Conservation (phyloP, 2,888 invertebrate genomes). For the Idaea biselata region DNA sequence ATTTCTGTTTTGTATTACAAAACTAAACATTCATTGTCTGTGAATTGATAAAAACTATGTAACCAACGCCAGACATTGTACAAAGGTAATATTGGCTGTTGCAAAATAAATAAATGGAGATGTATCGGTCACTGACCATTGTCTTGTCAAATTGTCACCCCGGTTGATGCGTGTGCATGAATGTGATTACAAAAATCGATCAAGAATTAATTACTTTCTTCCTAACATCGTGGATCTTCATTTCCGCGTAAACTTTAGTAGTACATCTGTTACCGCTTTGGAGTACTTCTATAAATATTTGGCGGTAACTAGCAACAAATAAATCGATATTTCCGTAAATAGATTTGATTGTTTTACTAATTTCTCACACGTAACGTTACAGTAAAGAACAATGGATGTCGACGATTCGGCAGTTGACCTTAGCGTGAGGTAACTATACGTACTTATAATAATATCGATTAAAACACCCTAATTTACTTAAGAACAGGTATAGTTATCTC, state of each 20-base stretch:
- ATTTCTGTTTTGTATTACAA: conserved; percentile 21
- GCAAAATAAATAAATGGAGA: conserved; percentile 14
- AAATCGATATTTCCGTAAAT: conserved; percentile 20
- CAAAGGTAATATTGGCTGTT: conserved; percentile 18
- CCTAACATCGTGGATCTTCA: neutral
- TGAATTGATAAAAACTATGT: conserved; percentile 13
- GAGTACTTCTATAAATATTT: neutral
- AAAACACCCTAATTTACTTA: conserved; percentile 23
- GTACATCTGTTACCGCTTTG: neutral
- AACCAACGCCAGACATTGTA: conserved; percentile 31
- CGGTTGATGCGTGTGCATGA: conserved; percentile 53
- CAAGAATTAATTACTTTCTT: conserved; percentile 3
- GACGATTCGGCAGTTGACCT: conserved; percentile 94
- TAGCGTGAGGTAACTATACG: conserved; percentile 85
- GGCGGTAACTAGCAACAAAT: conserved; percentile 4
- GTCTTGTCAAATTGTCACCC: conserved; percentile 45
- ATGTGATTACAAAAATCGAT: conserved; percentile 32
- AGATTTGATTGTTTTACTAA: conserved; percentile 42
- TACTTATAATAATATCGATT: conserved; percentile 18
- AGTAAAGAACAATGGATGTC: conserved; percentile 87
- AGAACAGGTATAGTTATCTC: conserved; percentile 11
- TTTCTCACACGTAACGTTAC: conserved; percentile 43
- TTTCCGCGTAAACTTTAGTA: neutral
- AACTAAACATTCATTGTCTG: neutral
- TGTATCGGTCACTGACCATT: conserved; percentile 19